Conservation (phyloP, 1,140 invertebrate genomes). For the Acromyrmex charruanus region DNA sequence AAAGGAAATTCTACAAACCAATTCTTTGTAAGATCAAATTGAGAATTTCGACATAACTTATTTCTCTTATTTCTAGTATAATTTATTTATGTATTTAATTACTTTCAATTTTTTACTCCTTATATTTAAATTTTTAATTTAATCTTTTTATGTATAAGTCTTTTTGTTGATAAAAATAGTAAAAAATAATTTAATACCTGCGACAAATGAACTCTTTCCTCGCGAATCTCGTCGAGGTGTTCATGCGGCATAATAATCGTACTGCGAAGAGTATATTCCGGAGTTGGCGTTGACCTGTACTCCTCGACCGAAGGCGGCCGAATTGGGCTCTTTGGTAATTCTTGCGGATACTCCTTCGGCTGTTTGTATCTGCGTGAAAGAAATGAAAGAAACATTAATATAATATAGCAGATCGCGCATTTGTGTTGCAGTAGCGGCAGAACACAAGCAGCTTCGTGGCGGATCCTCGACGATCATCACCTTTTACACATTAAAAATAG, state of each 20-base stretch:
- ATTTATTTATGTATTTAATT: not conserved
- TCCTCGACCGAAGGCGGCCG: conserved; percentile 79
- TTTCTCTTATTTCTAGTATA: not conserved
- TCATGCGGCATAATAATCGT: conserved; percentile 75
- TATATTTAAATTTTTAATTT: not conserved
- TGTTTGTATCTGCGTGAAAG: conserved; percentile 75
- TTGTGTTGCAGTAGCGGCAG: conserved; percentile 30
- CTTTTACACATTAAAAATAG: conserved; percentile 2
- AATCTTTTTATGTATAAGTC: no score
- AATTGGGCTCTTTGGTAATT: conserved; percentile 84
- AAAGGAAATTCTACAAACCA: not conserved
- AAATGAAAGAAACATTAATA: conserved; percentile 46
- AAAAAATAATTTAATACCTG: conserved; percentile 79
- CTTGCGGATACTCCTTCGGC: conserved; percentile 68
- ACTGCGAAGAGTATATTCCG: conserved; percentile 64
- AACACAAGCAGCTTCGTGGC: conserved; percentile 27
- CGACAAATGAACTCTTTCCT: conserved; percentile 83
- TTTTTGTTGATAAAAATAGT: not conserved
- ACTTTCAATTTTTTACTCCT: not conserved
- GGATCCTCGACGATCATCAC: conserved; percentile 48
- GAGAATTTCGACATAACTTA: not conserved
- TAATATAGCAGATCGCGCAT: not conserved
- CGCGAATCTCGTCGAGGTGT: conserved; percentile 84
- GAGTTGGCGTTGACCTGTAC: conserved; percentile 70
- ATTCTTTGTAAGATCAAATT: not conserved